Percentiles rank a stretch among this genome's conserved stretches.
Conservation (phyloP, 1,140 invertebrate genomes). For the Eubasilissa regina region DNA sequence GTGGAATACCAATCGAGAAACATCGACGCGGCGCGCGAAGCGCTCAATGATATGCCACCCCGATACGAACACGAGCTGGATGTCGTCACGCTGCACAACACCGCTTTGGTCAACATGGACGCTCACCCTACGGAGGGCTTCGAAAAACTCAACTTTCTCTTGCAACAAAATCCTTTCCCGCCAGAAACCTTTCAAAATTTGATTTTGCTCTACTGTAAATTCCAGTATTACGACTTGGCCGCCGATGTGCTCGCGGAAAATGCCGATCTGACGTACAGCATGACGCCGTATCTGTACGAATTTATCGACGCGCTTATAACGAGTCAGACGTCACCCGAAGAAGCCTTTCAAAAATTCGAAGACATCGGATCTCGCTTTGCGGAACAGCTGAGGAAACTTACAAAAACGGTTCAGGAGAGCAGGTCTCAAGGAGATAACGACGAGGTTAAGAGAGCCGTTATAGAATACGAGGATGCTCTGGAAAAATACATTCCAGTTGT, state of each 20-base stretch:
- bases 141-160: slow-evolving; percentile 96
- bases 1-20: slow-evolving; percentile 98
- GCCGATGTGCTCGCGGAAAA: slow-evolving; percentile 99
- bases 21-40: slow-evolving; percentile 91
- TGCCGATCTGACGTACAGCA: slow-evolving; percentile 95
- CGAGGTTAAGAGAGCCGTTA: slow-evolving; percentile 89
- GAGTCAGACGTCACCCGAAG: slow-evolving; percentile 96
- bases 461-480: slow-evolving; percentile 94
- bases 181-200: slow-evolving; percentile 98
- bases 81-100: slow-evolving; percentile 97
- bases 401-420: slow-evolving; percentile 94
- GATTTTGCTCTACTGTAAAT: slow-evolving; percentile 95
- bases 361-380: slow-evolving; percentile 94
- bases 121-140: slow-evolving; percentile 94
- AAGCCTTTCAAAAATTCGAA: slow-evolving; percentile 98
- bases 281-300: slow-evolving; percentile 92
- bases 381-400: slow-evolving; percentile 91
- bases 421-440: slow-evolving; percentile 90
- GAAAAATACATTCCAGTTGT: slow-evolving; percentile 94
- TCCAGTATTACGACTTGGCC: slow-evolving; percentile 97
- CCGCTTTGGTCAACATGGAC: slow-evolving; percentile 94
- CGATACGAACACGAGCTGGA: slow-evolving; percentile 97
- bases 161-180: slow-evolving; percentile 97
- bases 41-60: slow-evolving; percentile 98
- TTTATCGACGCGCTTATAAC: slow-evolving; percentile 96